Evolutionary conservation across 2,888 invertebrate species (phyloP), one percentile per base, ranked within the genome.

Genomic region (Frankliniella intonsa): DNA sequence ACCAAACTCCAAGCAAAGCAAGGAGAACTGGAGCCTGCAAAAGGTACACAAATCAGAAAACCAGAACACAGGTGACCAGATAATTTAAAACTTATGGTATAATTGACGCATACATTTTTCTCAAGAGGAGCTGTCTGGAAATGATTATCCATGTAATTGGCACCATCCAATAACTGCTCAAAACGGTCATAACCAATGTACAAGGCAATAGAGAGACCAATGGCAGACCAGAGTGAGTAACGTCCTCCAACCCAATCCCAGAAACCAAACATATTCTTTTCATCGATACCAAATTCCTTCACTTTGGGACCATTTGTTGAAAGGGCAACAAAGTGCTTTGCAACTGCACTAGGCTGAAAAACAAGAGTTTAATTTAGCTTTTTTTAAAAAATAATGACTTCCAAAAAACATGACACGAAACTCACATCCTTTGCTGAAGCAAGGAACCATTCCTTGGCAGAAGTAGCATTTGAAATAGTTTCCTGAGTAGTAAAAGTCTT

Each of bases 211-310:
- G 98, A 97, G 27, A 99, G 90, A 65, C 99, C 99, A 89, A 99
- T 99, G 7, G 99, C 99, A 0, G 99, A 99, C 99, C 99, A 99
- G 14, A 99, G 90, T 0, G 99, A 99, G 87, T 92, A 97, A 87
- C 99, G 93, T 85, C 99, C 99, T 62, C 99, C 99, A 80, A 99
- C 99, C 98, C 99, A 99, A 89, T 99, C 99, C 99, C 99, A 99
- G 89, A 99, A 99, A 38, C 95, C 98, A 90, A 99, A 99, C 98
- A 99, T 99, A 87, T 99, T 99, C 85, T 93, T 93, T 84, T 95
- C 92, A 88, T 98, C 95, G 86, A 99, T 99, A 22, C 99, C 99
- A 89, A 99, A 99, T 62, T 95, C 97, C 38, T 94, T 94, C n/a
- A 98, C 99, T 88, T 98, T 97, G 84, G 93, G 91, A 38, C 90